Conservation (phyloP, 2,113 vertebrate species). For the Pantherophis guttatus region DNA sequence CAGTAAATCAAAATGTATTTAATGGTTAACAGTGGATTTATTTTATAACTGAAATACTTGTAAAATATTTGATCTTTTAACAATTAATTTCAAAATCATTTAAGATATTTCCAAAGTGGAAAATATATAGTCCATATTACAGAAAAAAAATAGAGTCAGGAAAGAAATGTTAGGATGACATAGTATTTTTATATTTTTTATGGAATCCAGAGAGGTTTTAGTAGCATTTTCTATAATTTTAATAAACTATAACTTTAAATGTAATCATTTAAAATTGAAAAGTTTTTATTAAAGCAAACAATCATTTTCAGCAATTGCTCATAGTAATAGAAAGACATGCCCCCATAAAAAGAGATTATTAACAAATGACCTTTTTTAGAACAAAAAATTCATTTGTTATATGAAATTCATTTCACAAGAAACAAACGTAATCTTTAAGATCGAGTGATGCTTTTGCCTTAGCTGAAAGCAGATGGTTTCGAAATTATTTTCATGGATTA, state of each 20-base stretch:
- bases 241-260: constrained; percentile 39
- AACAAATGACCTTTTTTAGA: constrained; percentile 59
- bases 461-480: constrained; percentile 1
- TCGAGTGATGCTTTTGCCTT: constrained; percentile 36
- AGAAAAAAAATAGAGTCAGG: constrained; percentile 35
- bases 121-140: constrained; percentile 26
- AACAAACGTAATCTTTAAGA: constrained; percentile 24
- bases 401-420: constrained; percentile 47
- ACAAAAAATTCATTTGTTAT: constrained; percentile 54
- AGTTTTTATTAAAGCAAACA: constrained; percentile 33
- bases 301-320: not conserved
- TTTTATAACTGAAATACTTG: not conserved
- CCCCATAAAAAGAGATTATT: constrained; percentile 61
- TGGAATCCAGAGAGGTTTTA: constrained; percentile 40
- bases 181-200: constrained; percentile 41
- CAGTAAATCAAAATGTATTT: constrained; percentile 39
- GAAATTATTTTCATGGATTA: constrained; percentile 43
- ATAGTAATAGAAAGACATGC: constrained; percentile 50
- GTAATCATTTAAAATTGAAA: constrained; percentile 38
- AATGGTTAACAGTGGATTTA: not conserved
- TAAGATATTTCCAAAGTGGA: constrained; percentile 34
- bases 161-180: accelerated
- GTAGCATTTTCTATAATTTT: constrained; percentile 33
- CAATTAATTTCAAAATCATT: not conserved
- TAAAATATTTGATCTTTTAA: not conserved